Percentiles rank a stretch among this genome's conserved stretches.
Evolutionary conservation across 2,113 vertebrate genomes (phyloP).

Genomic region (Caretta caretta): DNA sequence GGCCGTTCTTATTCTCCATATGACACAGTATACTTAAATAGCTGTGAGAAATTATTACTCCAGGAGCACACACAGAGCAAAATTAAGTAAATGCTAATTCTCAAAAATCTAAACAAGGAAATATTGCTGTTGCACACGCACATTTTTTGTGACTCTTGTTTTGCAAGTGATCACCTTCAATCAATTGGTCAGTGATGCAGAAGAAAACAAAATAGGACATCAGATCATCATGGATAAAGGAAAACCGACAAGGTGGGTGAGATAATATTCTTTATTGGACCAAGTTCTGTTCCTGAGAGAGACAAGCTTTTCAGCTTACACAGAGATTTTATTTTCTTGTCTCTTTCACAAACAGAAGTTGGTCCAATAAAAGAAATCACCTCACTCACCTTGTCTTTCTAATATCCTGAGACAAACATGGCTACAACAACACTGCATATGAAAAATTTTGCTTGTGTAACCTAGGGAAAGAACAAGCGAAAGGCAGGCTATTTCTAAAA

Average conservation of each 20-base stretch:
- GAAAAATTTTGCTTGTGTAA: neutral
- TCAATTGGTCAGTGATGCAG: neutral
- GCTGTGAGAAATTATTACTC: neutral
- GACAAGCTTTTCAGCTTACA: neutral
- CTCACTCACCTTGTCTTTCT: neutral
- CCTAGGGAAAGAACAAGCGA: neutral
- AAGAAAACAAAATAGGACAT: neutral
- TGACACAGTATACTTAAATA: neutral
- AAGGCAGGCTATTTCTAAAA: neutral
- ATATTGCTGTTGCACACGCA: fast-evolving
- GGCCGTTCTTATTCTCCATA: neutral
- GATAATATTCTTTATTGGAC: neutral
- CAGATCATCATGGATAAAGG: neutral
- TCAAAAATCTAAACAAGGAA: neutral
- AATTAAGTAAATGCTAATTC: neutral
- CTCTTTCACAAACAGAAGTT: neutral
- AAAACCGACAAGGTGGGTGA: neutral
- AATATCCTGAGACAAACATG: neutral
- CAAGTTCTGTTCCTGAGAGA: neutral
- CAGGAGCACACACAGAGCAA: neutral
- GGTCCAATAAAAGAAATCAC: neutral
- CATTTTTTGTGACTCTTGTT: neutral
- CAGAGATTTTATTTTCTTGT: neutral
- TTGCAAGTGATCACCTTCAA: neutral
- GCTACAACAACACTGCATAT: neutral